Evolutionary conservation across 2,888 invertebrate genomes (phyloP).

Genomic region (Netelia fuscicornis): DNA sequence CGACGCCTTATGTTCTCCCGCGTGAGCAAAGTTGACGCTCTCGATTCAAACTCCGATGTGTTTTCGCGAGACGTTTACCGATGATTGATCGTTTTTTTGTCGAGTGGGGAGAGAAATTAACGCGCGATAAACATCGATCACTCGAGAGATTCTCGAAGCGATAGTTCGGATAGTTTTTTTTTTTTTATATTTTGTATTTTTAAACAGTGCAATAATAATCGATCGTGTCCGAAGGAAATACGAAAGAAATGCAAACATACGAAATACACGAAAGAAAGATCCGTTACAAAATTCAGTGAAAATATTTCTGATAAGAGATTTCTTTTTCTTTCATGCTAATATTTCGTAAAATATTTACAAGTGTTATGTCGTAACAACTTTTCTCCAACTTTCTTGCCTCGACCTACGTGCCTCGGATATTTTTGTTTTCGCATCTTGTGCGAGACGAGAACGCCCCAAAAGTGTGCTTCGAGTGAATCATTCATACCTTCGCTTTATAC

Average conservation of each 20-base stretch:
- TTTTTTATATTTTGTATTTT: neutral
- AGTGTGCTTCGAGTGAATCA: slow-evolving; percentile 54
- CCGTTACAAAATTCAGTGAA: neutral
- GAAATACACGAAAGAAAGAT: neutral
- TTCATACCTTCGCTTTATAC: slow-evolving; percentile 15
- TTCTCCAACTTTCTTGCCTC: neutral
- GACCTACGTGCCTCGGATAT: neutral
- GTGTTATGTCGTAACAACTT: slow-evolving; percentile 4
- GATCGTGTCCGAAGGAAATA: neutral
- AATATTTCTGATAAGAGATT: neutral
- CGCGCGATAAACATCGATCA: slow-evolving; percentile 20
- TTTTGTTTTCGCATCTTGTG: neutral
- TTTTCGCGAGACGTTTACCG: slow-evolving; percentile 21
- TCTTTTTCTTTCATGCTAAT: neutral
- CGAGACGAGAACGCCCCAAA: neutral
- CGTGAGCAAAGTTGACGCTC: slow-evolving; percentile 9
- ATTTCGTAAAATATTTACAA: slow-evolving; percentile 35
- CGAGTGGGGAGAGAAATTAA: neutral
- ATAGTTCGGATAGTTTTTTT: neutral
- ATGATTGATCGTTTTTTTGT: slow-evolving; percentile 40
- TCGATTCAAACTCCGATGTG: slow-evolving; percentile 17
- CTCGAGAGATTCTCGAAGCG: slow-evolving; percentile 7
- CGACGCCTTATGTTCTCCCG: neutral
- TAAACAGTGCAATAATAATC: neutral
- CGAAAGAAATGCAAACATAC: neutral